These are phyloP conservation scores for Heterodera filipjevi DNA, from an alignment of 2,888 invertebrate genomes.

Conservation along the genomic window DNA sequence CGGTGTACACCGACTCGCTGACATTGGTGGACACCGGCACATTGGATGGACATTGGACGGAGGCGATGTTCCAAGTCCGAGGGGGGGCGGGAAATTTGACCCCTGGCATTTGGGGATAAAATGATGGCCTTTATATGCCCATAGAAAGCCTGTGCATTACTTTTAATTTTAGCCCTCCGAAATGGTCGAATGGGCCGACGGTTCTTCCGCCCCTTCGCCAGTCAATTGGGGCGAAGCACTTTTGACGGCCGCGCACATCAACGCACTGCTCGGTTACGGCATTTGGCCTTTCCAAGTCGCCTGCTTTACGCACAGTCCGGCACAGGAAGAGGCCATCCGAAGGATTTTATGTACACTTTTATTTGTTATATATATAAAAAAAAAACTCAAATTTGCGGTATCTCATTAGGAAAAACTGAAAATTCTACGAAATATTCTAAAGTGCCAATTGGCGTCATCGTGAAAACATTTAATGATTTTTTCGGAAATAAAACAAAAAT, in stretches of 20 bases:
- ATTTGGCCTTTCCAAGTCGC: background rate
- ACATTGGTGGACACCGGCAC: background rate
- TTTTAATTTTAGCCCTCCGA: background rate
- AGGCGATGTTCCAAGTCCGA: background rate
- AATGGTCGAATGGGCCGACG: background rate
- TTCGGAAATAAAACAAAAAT: too few species aligned
- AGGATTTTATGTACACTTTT: background rate
- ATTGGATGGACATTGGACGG: background rate
- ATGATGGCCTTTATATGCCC: too few species aligned
- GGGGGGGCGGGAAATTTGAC: too few species aligned
- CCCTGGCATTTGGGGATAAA: too few species aligned
- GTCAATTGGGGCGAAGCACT: conserved; percentile 5
- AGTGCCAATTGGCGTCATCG: too few species aligned
- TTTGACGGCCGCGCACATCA: background rate
- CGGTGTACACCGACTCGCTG: background rate
- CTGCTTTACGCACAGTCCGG: background rate
- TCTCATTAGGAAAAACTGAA: too few species aligned
- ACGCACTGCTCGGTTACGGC: background rate
- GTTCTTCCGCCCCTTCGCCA: background rate
- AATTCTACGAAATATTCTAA: too few species aligned
- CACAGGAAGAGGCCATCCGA: background rate
- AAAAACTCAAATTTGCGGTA: too few species aligned
- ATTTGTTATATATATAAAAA: background rate
- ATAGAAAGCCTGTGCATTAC: too few species aligned
- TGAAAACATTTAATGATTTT: background rate